These are phyloP conservation scores for Protobothrops mucrosquamatus DNA, from an alignment of 2,113 vertebrate species.

Conservation along the genomic window DNA sequence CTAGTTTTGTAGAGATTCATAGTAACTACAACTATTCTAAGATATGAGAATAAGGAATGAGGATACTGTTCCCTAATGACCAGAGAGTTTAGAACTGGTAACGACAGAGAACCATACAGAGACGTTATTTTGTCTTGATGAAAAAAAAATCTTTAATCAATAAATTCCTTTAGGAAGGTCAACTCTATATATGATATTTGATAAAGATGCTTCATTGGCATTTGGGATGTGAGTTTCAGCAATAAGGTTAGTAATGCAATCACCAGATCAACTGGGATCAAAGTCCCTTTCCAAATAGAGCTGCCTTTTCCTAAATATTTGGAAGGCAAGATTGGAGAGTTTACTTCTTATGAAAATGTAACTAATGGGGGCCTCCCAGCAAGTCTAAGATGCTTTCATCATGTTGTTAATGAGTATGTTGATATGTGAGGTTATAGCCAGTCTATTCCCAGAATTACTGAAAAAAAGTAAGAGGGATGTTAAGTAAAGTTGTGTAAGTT, in stretches of 20 bases:
- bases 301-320: neutral
- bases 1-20: neutral
- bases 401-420: neutral
- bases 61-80: neutral
- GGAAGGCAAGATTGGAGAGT: neutral
- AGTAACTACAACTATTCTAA: neutral
- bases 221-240: neutral
- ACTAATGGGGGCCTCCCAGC: neutral
- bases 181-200: neutral
- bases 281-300: neutral
- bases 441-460: neutral
- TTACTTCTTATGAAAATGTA: neutral
- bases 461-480: neutral
- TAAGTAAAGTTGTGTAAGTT: neutral
- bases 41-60: neutral
- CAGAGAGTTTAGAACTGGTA: neutral
- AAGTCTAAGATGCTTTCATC: neutral
- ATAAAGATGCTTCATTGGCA: neutral
- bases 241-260: neutral
- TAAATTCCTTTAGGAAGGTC: neutral
- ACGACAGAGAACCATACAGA: neutral
- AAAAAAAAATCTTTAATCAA: neutral
- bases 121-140: neutral
- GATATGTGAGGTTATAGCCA: neutral
- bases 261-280: neutral